phyloP scores from a whole-genome alignment of 2,797 vertebrate species.

The Delichon dasypus region DNA sequence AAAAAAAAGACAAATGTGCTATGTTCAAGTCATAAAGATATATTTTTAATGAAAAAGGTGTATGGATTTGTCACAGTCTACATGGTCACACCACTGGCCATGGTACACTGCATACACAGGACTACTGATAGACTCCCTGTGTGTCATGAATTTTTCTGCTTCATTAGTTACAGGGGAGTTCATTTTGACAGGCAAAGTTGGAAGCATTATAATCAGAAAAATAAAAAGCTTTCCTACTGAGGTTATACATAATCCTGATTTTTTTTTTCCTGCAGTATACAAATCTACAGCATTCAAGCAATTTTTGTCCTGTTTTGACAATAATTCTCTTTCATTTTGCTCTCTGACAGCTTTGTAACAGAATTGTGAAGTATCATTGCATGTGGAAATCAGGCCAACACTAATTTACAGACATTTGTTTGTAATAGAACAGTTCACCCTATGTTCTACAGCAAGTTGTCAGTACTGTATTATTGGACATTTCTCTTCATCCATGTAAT shows the following conservation, averaged over 20 bases:
- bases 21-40: not conserved
- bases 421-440: not conserved
- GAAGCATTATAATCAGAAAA: not conserved
- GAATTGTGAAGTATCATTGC: not conserved
- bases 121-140: not conserved
- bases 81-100: not conserved
- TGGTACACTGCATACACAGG: not conserved
- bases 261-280: not conserved
- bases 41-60: not conserved
- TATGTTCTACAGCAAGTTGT: not conserved
- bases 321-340: not conserved
- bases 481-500: not conserved
- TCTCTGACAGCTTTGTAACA: not conserved
- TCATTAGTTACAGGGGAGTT: not conserved
- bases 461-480: not conserved
- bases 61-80: not conserved
- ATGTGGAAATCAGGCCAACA: not conserved
- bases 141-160: not conserved
- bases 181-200: not conserved
- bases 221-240: not conserved
- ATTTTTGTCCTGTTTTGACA: not conserved
- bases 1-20: not conserved
- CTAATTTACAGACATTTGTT: not conserved
- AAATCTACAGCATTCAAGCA: not conserved
- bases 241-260: not conserved